Percentiles rank a stretch among this genome's conserved stretches.
Evolutionary conservation across 2,888 invertebrate genomes (phyloP).

Genomic region (Archaeoteleia sp.): DNA sequence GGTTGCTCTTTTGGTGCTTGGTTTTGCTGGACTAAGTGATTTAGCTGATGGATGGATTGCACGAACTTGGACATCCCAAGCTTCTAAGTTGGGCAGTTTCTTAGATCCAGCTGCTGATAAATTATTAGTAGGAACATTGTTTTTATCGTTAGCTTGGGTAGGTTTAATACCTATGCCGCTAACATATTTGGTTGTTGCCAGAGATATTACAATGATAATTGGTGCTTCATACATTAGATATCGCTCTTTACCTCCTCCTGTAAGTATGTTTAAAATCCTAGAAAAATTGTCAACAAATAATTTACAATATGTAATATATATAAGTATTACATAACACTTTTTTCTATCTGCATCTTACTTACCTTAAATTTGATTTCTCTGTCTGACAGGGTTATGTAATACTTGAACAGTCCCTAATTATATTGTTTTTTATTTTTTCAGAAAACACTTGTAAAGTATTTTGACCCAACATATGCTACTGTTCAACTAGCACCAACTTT

Average conservation of each 20-base stretch:
- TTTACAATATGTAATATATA: not conserved
- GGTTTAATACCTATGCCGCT: constrained; percentile 88
- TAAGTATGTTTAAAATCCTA: too few species aligned
- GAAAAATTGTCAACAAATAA: constrained; percentile 7
- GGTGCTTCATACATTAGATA: constrained; percentile 95
- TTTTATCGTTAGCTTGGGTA: constrained; percentile 89
- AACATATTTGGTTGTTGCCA: constrained; percentile 87
- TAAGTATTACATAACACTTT: too few species aligned
- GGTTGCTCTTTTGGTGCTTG: constrained; percentile 87
- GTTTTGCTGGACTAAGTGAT: constrained; percentile 93
- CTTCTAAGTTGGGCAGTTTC: constrained; percentile 94
- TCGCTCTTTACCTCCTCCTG: constrained; percentile 91
- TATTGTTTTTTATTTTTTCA: constrained; percentile 74
- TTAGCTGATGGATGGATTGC: constrained; percentile 98
- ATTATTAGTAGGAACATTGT: constrained; percentile 91
- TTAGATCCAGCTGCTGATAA: constrained; percentile 98
- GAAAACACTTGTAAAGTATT: constrained; percentile 90
- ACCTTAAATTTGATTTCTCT: too few species aligned
- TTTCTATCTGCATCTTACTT: too few species aligned
- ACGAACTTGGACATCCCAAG: constrained; percentile 91
- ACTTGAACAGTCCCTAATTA: not conserved
- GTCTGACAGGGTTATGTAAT: too few species aligned
- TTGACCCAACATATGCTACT: constrained; percentile 94
- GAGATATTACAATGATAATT: constrained; percentile 88
- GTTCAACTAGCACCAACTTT: constrained; percentile 93